These are phyloP conservation scores for Dipodomys spectabilis DNA, from an alignment of 2,113 vertebrate species.

Conservation along the genomic window DNA sequence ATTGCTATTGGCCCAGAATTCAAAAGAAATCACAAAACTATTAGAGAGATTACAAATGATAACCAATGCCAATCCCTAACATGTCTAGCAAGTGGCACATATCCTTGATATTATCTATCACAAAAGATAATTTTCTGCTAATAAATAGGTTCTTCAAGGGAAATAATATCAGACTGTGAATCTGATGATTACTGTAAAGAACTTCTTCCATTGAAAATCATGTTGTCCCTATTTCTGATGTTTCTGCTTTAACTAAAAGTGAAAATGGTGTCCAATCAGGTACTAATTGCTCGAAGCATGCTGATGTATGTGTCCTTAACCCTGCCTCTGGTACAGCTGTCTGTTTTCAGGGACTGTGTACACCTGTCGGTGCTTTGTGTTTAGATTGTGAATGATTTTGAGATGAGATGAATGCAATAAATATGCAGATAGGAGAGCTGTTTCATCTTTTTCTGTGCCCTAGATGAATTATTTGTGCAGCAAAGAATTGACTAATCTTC, in stretches of 20 bases:
- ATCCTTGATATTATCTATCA: not conserved
- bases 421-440: not conserved
- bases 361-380: conserved; percentile 23
- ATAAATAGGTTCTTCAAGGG: not conserved
- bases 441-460: not conserved
- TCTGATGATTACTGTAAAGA: not conserved
- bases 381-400: not conserved
- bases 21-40: conserved; percentile 1
- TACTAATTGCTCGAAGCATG: not conserved
- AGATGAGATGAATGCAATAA: not conserved
- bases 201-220: not conserved
- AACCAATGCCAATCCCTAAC: not conserved
- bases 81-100: not conserved
- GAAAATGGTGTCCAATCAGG: not conserved
- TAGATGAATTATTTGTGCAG: not conserved
- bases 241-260: not conserved
- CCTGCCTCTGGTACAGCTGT: not conserved
- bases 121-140: conserved; percentile 11
- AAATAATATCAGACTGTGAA: not conserved
- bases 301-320: not conserved
- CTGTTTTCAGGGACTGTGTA: not conserved
- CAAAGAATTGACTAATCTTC: not conserved
- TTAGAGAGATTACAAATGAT: conserved; percentile 43
- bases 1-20: not conserved
- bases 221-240: not conserved